phyloP scores from a whole-genome alignment of 1,140 invertebrate genomes.

The Neodiprion pinetum region DNA sequence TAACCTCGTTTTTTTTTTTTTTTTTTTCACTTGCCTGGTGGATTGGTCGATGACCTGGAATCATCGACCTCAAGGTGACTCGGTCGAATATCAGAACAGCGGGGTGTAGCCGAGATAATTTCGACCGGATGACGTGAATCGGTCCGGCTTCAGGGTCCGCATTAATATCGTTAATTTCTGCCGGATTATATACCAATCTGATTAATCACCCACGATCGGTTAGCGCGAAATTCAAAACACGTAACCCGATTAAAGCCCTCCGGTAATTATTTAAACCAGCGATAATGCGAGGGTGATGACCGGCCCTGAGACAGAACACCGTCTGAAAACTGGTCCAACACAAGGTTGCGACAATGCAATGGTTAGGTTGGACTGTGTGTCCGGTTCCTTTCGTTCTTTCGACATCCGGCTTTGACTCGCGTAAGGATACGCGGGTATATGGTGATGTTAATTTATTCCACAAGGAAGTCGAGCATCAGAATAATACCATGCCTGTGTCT shows the following conservation, averaged over 20 bases:
- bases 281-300: slow-evolving; percentile 10
- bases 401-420: neutral
- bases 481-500: too few species aligned
- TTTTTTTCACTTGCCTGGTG: neutral
- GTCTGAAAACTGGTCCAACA: slow-evolving; percentile 1
- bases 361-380: neutral
- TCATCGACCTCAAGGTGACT: neutral
- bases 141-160: too few species aligned
- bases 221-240: neutral
- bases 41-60: slow-evolving; percentile 1
- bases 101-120: neutral
- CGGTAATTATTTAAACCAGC: neutral
- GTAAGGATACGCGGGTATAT: neutral
- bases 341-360: slow-evolving; percentile 4
- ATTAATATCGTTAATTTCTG: too few species aligned
- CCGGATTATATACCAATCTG: too few species aligned
- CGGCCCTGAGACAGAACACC: slow-evolving; percentile 2
- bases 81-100: neutral
- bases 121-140: too few species aligned
- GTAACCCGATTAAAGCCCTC: neutral
- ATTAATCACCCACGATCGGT: too few species aligned
- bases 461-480: too few species aligned
- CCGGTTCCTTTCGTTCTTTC: slow-evolving; percentile 14
- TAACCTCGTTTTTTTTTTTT: neutral
- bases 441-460: neutral